A percentile compares a stretch with the other conserved stretches of the same genome.
Conservation (phyloP, 2,888 invertebrate species). For the Drosophila hamatofila region DNA sequence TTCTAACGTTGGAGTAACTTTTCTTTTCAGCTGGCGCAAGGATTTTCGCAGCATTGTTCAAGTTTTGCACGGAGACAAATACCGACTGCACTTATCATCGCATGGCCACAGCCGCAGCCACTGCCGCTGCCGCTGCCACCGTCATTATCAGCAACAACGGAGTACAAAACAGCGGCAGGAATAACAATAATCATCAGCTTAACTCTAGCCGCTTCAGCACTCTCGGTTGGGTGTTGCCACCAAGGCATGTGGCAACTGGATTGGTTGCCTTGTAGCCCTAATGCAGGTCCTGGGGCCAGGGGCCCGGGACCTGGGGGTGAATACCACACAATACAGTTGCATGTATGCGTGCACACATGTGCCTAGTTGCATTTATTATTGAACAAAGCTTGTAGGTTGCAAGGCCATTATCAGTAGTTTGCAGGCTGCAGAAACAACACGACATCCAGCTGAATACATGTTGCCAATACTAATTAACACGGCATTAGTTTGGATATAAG, state of each 20-base stretch:
- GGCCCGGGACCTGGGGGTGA: slow-evolving; percentile 14
- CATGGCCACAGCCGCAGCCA: slow-evolving; percentile 35
- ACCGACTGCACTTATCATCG: slow-evolving; percentile 48
- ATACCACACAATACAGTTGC: slow-evolving; percentile 5
- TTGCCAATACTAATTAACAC: slow-evolving; percentile 1
- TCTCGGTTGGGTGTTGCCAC: slow-evolving; percentile 12
- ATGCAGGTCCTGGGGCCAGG: slow-evolving; percentile 25
- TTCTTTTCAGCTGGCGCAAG: slow-evolving; percentile 26
- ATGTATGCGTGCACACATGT: background rate
- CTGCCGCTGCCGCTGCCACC: slow-evolving; percentile 17
- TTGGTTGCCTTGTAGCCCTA: slow-evolving; percentile 8
- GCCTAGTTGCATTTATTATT: slow-evolving; percentile 3
- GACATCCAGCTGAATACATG: slow-evolving; percentile 7
- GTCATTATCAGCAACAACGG: slow-evolving; percentile 53
- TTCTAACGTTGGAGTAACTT: slow-evolving; percentile 40
- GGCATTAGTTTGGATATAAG: background rate
- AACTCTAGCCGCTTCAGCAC: slow-evolving; percentile 34
- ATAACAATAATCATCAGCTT: slow-evolving; percentile 35
- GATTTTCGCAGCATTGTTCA: slow-evolving; percentile 51
- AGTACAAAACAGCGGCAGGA: slow-evolving; percentile 16
- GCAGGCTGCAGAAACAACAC: slow-evolving; percentile 3
- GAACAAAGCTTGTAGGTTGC: background rate
- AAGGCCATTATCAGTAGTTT: slow-evolving; percentile 12
- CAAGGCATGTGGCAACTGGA: background rate
- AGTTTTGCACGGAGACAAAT: slow-evolving; percentile 29